Base-by-base conservation (phyloP, 2,888 invertebrate genomes). In the Cotesia congregata region DNA sequence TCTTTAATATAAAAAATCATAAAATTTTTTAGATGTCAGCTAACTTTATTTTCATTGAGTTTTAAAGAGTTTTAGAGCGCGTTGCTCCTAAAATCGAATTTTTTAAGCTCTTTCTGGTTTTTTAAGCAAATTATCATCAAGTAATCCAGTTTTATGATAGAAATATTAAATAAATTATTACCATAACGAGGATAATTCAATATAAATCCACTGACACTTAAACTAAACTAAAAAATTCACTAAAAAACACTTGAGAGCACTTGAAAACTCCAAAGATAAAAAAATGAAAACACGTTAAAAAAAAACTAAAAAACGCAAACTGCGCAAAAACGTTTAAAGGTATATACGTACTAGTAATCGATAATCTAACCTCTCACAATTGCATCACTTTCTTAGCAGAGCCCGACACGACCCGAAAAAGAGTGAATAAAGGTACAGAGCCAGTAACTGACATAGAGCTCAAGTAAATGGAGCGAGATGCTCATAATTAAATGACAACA, bases 381-480 rank as follows among this genome's bases (percentile, higher is more conserved):
- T 50, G 50, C 50, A 50, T 50, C 50, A 50, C 50, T 50, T 50
- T 50, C 50, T 50, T 50, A 50, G 50, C 50, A 7, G 30, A 30
- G 30, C 30, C 30, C 30, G 30, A 30, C 30, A 30, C 30, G 30
- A 30, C 50, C 12, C 12, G 12, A 12, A 50, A 50, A 50, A 72
- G 64, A 41, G 41, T 61, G 62, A 72, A 65, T 72, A 41, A 20
- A 41, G 61, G n/a, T 30, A 30, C 30, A 30, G 30, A 30, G 30
- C 30, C 30, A 30, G 30, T 30, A 30, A 30, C 30, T 30, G 30
- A 30, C 30, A 30, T 30, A 30, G 3, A 30, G 30, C 3, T 30
- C 30, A 30, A 4, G 30, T 30, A 30, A 30, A 30, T 30, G 30
- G 30, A 30, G 30, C 30, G 30, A 30, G 30, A 30, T 30, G 30